Conservation (phyloP, 2,797 vertebrate genomes). For the Echiichthys vipera region DNA sequence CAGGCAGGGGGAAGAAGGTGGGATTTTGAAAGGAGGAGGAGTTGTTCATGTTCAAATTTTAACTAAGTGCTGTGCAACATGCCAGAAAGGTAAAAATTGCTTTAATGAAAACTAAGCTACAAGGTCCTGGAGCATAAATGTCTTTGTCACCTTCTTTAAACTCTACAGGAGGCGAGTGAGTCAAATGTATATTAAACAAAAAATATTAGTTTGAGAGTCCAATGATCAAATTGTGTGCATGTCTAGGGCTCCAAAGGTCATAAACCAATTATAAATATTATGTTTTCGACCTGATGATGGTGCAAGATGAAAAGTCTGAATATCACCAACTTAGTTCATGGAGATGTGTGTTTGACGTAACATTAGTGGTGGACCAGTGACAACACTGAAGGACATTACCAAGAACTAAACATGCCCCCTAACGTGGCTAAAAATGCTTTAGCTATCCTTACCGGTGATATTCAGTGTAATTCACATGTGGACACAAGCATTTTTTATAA, state of each 20-base stretch:
- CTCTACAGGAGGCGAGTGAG: background rate
- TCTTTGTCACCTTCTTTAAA: background rate
- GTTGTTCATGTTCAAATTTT: no score
- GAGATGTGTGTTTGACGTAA: background rate
- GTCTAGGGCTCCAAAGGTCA: background rate
- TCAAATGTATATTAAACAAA: background rate
- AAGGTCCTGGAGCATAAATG: background rate
- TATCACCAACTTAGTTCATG: background rate
- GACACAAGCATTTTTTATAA: constrained; percentile 48
- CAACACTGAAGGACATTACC: background rate
- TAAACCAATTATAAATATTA: background rate
- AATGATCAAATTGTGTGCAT: background rate
- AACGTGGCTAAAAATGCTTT: background rate
- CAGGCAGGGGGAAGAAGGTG: no score
- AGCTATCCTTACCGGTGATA: background rate
- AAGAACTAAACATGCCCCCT: background rate
- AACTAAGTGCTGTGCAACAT: no score
- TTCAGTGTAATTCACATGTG: background rate
- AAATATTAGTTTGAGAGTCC: background rate
- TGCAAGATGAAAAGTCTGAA: background rate
- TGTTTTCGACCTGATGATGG: background rate
- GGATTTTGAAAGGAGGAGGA: no score
- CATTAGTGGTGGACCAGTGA: background rate
- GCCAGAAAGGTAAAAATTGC: no score
- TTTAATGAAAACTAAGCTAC: background rate